Base-by-base conservation (phyloP, 2,888 invertebrate species). In the Caenorhabditis sp. region DNA sequence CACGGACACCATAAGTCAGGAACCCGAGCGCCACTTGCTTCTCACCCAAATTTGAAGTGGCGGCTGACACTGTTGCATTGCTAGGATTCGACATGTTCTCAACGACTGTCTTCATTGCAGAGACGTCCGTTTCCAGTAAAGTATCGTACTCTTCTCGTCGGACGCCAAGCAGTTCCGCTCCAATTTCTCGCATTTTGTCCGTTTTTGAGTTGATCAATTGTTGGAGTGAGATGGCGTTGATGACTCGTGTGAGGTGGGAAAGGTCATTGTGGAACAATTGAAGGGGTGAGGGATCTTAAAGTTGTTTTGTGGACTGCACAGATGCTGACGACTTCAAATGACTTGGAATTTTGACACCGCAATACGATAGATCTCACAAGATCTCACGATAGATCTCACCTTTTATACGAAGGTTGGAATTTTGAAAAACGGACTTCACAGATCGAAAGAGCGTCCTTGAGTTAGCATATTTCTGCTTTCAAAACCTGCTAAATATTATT, bases 171-270 rank as follows among this genome's bases (percentile, higher is more conserved):
- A 64, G 20, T 35, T 64, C 64, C 15, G 28, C 24, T 11, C 26
- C 51, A 20, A 64, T 40, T 22, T 50, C 18, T 18, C 22, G 28
- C 3, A 15, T 20, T 1, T 50, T 26, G 32, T 51, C 18, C 4
- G 28, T 32, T 1, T 35, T 18, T 2, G 32, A 18, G 15, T 51
- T 15, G 26, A 35, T 13, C 0, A 13, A 32, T 0, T 50, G 8
- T 20, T 18, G 32, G 0, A 64, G 64, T 8, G 51, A 20, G 18
- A 64, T 51, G 0, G 64, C 51, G 35, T 64, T 64, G 50, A 40
- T 64, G 35, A 64, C 35, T 18, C 64, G 64, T 32, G 50, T 15
- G 20, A 64, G 5, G 22, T 32, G 32, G 13, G 51, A 15, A 1
- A 64, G 35, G 40, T 64, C 51, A 2, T 64, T n/a, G 51, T 51